Evolutionary conservation across 2,888 invertebrate species (phyloP).

Genomic region (Branchellion lobata): DNA sequence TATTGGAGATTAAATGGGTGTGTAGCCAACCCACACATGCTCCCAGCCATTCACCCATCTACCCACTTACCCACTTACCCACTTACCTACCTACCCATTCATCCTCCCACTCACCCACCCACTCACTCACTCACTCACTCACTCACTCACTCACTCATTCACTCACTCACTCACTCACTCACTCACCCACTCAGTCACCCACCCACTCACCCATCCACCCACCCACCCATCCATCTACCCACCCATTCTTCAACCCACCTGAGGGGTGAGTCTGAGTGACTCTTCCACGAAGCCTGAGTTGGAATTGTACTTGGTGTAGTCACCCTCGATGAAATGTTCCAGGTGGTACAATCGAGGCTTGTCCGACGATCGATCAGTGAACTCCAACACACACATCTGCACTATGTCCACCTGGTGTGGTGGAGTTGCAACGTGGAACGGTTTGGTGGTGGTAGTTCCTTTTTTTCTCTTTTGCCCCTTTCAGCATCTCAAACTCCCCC

Average conservation of each 20-base stretch:
- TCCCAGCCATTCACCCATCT: too few species aligned
- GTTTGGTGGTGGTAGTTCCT: background rate
- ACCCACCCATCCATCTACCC: background rate
- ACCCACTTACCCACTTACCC: too few species aligned
- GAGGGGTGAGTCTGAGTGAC: conserved; percentile 64
- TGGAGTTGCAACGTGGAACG: background rate
- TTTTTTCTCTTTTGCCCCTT: too few species aligned
- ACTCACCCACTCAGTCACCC: background rate
- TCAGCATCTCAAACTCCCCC: too few species aligned
- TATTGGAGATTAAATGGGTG: too few species aligned
- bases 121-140: too few species aligned
- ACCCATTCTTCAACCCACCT: conserved; percentile 56
- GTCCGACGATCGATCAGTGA: conserved; percentile 62
- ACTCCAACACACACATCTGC: conserved; percentile 67
- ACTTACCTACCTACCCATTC: too few species aligned
- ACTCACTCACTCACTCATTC: too few species aligned
- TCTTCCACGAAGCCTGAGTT: conserved; percentile 67
- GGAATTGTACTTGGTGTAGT: conserved; percentile 68
- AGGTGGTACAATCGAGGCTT: conserved; percentile 63
- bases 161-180: background rate
- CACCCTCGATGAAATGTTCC: conserved; percentile 67
- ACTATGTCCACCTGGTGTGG: conserved; percentile 65
- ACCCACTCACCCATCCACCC: background rate
- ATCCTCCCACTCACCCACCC: too few species aligned
- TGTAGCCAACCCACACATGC: too few species aligned